Evolutionary conservation across 64 coral and sea anemone genomes (phyloP).

Genomic region (Platygyra sinensis): DNA sequence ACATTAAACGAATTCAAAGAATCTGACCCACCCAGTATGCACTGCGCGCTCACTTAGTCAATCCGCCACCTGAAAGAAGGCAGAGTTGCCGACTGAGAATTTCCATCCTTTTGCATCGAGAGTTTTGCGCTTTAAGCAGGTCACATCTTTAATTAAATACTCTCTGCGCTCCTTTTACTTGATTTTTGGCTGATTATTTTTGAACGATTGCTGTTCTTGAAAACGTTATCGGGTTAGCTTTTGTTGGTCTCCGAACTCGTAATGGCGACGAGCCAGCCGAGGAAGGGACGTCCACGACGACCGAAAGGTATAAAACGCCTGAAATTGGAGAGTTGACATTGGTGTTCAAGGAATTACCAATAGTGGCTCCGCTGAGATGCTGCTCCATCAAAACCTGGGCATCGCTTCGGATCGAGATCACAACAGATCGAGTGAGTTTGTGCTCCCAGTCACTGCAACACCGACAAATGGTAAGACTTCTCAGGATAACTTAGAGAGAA

Average conservation of each 20-base stretch:
- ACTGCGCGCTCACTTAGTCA: neutral
- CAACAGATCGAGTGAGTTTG: too few relatives aligned
- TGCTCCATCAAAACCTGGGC: neutral
- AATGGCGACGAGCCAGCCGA: neutral
- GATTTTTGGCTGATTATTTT: neutral
- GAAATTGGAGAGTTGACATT: neutral
- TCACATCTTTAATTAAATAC: too few relatives aligned
- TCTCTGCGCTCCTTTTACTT: too few relatives aligned
- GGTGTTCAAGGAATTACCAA: neutral
- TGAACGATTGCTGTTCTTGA: neutral
- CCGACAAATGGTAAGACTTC: too few relatives aligned
- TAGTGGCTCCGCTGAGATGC: neutral
- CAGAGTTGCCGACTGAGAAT: neutral
- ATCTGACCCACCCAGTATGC: slow-evolving; percentile 4
- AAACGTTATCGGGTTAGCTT: neutral
- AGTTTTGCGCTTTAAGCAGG: too few relatives aligned
- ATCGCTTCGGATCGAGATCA: neutral
- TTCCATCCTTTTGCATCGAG: too few relatives aligned
- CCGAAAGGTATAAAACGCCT: slow-evolving; percentile 3
- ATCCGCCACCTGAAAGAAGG: neutral
- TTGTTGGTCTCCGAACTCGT: neutral
- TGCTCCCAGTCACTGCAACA: too few relatives aligned
- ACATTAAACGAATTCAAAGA: neutral
- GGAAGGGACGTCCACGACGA: neutral
- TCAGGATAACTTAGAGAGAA: neutral